Evolutionary conservation across 2,797 vertebrate genomes (phyloP).

Genomic region (Parotocinclus haroldoi): DNA sequence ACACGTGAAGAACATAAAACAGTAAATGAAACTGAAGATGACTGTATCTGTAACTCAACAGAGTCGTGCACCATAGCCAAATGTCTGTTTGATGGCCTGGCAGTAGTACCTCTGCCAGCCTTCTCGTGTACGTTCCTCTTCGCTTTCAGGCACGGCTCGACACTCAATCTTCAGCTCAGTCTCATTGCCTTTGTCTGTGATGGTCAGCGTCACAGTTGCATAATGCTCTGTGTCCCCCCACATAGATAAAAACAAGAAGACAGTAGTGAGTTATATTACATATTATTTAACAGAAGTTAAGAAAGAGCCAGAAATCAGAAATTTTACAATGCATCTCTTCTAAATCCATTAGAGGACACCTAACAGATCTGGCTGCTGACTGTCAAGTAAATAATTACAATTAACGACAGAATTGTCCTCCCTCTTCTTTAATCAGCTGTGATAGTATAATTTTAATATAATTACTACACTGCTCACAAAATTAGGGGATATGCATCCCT

Average conservation of each 20-base stretch:
- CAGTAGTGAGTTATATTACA: too few relatives aligned
- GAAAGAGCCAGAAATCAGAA: too few relatives aligned
- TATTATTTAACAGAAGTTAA: too few relatives aligned
- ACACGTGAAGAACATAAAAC: slow-evolving; percentile 33
- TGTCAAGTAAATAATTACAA: too few relatives aligned
- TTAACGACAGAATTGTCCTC: too few relatives aligned
- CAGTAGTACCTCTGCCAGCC: slow-evolving; percentile 98
- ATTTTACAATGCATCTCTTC: too few relatives aligned
- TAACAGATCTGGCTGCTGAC: too few relatives aligned
- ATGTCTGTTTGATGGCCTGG: slow-evolving; percentile 95
- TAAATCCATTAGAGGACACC: too few relatives aligned
- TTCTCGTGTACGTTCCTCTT: slow-evolving; percentile 87
- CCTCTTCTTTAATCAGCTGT: too few relatives aligned
- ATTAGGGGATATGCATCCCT: too few relatives aligned
- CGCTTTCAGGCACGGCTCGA: slow-evolving; percentile 81
- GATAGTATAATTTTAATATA: too few relatives aligned
- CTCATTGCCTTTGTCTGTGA: slow-evolving; percentile 83
- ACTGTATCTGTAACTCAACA: slow-evolving; percentile 69
- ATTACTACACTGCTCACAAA: too few relatives aligned
- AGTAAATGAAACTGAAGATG: slow-evolving; percentile 40
- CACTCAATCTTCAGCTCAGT: slow-evolving; percentile 88
- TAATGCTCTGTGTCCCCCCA: slow-evolving; percentile 79
- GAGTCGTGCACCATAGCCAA: slow-evolving; percentile 88
- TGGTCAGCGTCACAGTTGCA: slow-evolving; percentile 81
- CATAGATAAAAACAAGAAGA: not conserved